These are phyloP conservation scores for Papilio elwesi DNA, from an alignment of 2,888 invertebrate species.

Conservation along the genomic window DNA sequence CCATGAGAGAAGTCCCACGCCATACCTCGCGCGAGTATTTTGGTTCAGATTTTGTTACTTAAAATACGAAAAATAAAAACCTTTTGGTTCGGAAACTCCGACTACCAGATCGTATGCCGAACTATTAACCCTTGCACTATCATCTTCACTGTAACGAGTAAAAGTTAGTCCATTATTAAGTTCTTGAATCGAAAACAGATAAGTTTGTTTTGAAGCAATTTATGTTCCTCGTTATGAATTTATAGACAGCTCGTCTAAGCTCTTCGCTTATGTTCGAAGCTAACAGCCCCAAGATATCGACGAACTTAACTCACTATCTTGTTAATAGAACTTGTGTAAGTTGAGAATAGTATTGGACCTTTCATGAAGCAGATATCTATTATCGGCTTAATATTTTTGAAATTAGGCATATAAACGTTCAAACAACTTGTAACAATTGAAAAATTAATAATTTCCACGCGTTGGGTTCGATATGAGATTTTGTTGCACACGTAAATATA, in stretches of 20 bases:
- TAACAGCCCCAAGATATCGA: background rate
- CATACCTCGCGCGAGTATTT: too few relatives aligned
- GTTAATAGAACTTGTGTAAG: conserved; percentile 8
- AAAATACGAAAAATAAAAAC: too few relatives aligned
- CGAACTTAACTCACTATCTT: background rate
- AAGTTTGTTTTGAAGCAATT: background rate
- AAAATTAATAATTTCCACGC: background rate
- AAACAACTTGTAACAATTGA: background rate
- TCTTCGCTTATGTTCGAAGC: background rate
- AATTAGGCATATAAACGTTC: background rate
- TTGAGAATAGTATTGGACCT: conserved; percentile 7
- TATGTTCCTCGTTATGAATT: conserved; percentile 6
- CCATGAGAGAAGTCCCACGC: too few relatives aligned
- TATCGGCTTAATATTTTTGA: background rate
- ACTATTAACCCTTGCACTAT: too few relatives aligned
- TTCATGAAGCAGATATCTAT: background rate
- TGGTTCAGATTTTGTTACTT: too few relatives aligned
- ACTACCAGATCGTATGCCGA: too few relatives aligned
- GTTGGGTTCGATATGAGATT: background rate
- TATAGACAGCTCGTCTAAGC: conserved; percentile 6
- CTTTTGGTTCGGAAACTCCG: too few relatives aligned
- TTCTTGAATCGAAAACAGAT: background rate
- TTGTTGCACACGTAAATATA: background rate
- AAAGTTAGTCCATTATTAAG: background rate
- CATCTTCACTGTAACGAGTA: background rate